A percentile compares a stretch with the other conserved stretches of the same genome.
Conservation (phyloP, 2,113 vertebrate genomes). For the Butorides virescens region DNA sequence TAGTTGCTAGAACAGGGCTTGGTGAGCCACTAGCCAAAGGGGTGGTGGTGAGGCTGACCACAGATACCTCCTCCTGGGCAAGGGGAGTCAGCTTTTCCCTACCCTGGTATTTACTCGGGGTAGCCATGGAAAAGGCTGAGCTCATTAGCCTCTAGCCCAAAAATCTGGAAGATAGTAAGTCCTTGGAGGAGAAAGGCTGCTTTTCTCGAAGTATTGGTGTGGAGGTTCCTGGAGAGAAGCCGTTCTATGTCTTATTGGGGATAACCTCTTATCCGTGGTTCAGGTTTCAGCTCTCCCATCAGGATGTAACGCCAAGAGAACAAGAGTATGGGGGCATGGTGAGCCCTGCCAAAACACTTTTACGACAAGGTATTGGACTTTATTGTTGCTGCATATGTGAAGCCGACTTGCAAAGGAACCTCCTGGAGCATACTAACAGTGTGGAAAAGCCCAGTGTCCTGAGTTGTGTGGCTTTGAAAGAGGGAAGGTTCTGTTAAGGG, state of each 20-base stretch:
- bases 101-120: background rate
- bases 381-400: no score
- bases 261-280: background rate
- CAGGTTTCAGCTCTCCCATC: background rate
- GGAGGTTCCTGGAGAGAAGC: background rate
- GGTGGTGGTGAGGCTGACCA: background rate
- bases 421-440: fast-evolving
- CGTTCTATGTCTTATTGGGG: fast-evolving
- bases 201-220: background rate
- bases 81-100: background rate
- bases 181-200: background rate
- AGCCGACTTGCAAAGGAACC: background rate
- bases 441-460: background rate
- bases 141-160: background rate
- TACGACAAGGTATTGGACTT: background rate
- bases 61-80: background rate
- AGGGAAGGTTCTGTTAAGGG: background rate
- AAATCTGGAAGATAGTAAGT: background rate
- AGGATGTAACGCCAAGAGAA: background rate
- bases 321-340: no score
- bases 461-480: fast-evolving
- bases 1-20: background rate
- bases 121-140: background rate
- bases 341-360: background rate
- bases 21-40: background rate